Percentiles rank a stretch among this genome's conserved stretches.
Conservation (phyloP, 2,888 invertebrate species). For the Caenorhabditis zanzibari region DNA sequence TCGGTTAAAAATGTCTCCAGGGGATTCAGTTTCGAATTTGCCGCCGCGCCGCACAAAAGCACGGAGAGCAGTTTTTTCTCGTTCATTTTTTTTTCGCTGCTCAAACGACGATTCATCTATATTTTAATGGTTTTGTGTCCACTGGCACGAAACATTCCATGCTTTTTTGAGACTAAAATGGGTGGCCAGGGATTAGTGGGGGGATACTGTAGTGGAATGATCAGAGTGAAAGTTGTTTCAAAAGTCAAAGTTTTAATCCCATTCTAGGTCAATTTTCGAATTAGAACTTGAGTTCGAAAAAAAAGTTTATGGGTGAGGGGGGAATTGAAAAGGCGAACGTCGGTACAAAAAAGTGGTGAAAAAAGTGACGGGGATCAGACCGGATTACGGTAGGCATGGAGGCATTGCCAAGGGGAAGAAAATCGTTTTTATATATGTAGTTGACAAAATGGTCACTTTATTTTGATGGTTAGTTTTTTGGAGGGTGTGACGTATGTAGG, state of each 20-base stretch:
- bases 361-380: conserved; percentile 41
- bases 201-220: not conserved
- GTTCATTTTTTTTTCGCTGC: not conserved
- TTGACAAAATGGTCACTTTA: too few species aligned
- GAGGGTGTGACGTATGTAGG: too few species aligned
- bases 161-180: conserved; percentile 19
- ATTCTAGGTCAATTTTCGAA: conserved; percentile 43
- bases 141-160: conserved; percentile 34
- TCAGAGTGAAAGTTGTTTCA: not conserved
- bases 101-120: conserved; percentile 47
- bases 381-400: conserved; percentile 51
- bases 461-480: too few species aligned
- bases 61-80: conserved; percentile 23
- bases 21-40: conserved; percentile 52
- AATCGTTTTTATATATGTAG: not conserved
- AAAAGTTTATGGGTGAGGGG: not conserved
- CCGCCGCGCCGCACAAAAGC: conserved; percentile 31
- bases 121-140: conserved; percentile 57
- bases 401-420: conserved; percentile 8
- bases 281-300: conserved; percentile 8
- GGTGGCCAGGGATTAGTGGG: conserved; percentile 33
- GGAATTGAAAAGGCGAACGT: not conserved
- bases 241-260: conserved; percentile 25
- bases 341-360: not conserved
- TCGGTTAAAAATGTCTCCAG: conserved; percentile 18